A percentile compares a stretch with the other conserved stretches of the same genome.
These are phyloP conservation scores for Neuroterus valhalla DNA, from an alignment of 1,140 invertebrate genomes.

Conservation along the genomic window DNA sequence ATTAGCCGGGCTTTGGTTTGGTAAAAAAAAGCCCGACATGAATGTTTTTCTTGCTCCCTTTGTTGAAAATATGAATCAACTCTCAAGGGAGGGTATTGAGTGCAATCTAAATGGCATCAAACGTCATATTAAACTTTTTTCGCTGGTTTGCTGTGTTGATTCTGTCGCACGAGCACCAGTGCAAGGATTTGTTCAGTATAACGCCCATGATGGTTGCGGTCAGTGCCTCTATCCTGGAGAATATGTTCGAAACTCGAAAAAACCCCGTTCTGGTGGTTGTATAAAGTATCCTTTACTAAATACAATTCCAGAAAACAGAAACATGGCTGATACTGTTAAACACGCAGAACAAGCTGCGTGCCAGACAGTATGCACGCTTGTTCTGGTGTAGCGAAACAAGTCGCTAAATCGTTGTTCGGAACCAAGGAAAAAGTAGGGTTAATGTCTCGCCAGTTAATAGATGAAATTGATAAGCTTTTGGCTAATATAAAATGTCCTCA, in stretches of 20 bases:
- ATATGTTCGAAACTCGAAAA: neutral
- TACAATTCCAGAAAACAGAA: neutral
- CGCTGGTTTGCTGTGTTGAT: too few relatives aligned
- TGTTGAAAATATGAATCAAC: slow-evolving; percentile 30
- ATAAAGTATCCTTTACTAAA: slow-evolving; percentile 23
- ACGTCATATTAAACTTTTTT: slow-evolving; percentile 32
- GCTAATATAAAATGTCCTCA: too few relatives aligned
- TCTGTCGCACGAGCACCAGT: slow-evolving; percentile 33
- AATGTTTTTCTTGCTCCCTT: slow-evolving; percentile 37
- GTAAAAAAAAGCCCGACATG: slow-evolving; percentile 41
- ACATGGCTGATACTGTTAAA: neutral
- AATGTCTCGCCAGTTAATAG: too few relatives aligned
- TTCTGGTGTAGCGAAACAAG: too few relatives aligned
- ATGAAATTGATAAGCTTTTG: too few relatives aligned
- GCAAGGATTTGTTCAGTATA: slow-evolving; percentile 33
- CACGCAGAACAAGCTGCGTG: neutral
- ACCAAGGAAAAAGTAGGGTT: too few relatives aligned
- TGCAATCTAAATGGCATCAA: slow-evolving; percentile 33
- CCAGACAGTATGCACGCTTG: too few relatives aligned
- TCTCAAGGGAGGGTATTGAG: slow-evolving; percentile 34
- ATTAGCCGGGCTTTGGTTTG: slow-evolving; percentile 40
- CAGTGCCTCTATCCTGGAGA: slow-evolving; percentile 32
- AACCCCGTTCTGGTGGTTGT: neutral
- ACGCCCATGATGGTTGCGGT: slow-evolving; percentile 31
- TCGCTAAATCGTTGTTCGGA: too few relatives aligned